Base-by-base conservation (phyloP, 2,113 vertebrate genomes). In the Alosa alosa region DNA sequence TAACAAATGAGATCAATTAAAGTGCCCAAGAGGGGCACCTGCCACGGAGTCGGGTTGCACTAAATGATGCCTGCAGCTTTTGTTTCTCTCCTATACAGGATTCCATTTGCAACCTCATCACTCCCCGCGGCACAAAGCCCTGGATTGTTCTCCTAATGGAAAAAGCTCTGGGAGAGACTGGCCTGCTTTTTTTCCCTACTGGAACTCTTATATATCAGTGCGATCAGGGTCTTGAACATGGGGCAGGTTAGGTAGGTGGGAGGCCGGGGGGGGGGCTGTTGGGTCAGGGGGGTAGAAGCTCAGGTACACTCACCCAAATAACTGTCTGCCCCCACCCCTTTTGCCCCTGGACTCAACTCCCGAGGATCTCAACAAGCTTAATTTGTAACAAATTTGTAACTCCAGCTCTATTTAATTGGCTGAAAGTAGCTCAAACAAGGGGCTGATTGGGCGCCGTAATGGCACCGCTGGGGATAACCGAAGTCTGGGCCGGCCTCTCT, bases 1-100 rank as follows among this genome's bases (percentile, higher is more conserved):
- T 98, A 97, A 97, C 97, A 98, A 97, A 98, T 97, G 94, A 97
- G 96, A 97, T 97, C 96, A 97, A 98, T 99, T 98, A 97, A 97
- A 95, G 95, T 95, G 96, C 95, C 96, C 91, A 92, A 93, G 93
- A 95, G 94, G 96, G 96, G 96, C 97, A 96, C 96, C 96, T 97
- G 96, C 95, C 93, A 78, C 85, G 92, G 97, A 93, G 93, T 99
- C 95, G 88, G 94, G 96, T 99, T 99, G 94, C 98, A 96, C 92
- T 93, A 94, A 96, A 94, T 95, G 92, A 96, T 96, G 72, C 97
- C 95, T 94, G 93, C 92, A 92, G 92, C 95, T 96, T 96, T 96
- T 96, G 94, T 96, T 97, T 97, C 96, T 86, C 6, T 96, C 92
- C 86, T 6, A 84, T 4, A 4, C n/a, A 78, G 90, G 87, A 92